These are phyloP conservation scores for Acipenser ruthenus DNA, from an alignment of 2,797 vertebrate genomes.

Conservation along the genomic window DNA sequence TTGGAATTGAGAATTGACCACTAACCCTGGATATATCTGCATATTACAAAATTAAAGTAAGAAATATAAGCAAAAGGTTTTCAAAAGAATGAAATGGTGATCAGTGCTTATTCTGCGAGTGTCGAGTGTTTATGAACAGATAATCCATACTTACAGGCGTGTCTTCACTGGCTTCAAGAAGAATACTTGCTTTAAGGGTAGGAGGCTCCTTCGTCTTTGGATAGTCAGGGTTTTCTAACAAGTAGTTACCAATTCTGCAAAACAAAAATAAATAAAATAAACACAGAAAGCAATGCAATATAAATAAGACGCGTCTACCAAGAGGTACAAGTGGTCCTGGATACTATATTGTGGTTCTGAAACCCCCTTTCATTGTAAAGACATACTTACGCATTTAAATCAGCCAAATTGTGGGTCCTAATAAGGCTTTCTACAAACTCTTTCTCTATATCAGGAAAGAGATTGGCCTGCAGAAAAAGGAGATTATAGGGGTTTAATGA, in stretches of 20 bases:
- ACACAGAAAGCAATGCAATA: background rate
- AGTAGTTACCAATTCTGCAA: background rate
- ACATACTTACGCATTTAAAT: background rate
- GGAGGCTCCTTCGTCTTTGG: background rate
- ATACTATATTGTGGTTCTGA: too few species aligned
- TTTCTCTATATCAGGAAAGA: background rate
- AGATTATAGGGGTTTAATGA: too few species aligned
- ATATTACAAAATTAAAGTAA: too few species aligned
- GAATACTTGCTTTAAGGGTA: background rate
- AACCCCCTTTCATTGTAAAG: too few species aligned
- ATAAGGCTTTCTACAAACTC: background rate
- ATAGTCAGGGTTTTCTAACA: background rate
- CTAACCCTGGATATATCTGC: too few species aligned
- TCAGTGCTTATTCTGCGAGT: too few species aligned
- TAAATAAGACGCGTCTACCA: background rate
- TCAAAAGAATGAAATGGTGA: too few species aligned
- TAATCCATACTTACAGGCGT: background rate
- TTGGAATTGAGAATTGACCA: too few species aligned
- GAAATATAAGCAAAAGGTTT: too few species aligned
- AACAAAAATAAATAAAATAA: background rate
- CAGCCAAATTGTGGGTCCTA: background rate
- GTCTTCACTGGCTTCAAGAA: background rate
- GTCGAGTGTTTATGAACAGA: too few species aligned
- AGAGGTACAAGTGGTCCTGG: background rate
- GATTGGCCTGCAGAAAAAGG: background rate